These are phyloP conservation scores for Sphaeramia orbicularis DNA, from an alignment of 2,797 vertebrate species.

Conservation along the genomic window DNA sequence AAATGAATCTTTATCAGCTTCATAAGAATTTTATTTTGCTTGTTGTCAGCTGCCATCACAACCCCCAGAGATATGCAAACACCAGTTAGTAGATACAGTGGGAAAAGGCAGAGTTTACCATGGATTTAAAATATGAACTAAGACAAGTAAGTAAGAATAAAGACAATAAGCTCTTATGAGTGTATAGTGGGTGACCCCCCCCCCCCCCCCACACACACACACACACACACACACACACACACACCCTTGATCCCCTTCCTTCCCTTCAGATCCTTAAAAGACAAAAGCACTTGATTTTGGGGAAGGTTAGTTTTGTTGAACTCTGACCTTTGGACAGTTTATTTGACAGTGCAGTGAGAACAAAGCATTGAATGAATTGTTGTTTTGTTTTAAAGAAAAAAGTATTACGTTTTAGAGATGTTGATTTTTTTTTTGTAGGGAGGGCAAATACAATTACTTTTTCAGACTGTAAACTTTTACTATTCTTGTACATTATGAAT, in stretches of 20 bases:
- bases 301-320: slow-evolving; percentile 63
- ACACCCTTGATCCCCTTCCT: slow-evolving; percentile 17
- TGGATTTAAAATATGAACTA: no score
- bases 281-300: slow-evolving; percentile 77
- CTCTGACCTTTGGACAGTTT: slow-evolving; percentile 67
- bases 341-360: slow-evolving; percentile 76
- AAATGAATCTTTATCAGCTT: slow-evolving; percentile 50
- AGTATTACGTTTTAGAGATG: slow-evolving; percentile 87
- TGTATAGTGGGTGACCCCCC: no score
- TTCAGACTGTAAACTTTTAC: slow-evolving; percentile 87
- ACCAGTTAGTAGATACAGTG: no score
- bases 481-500: slow-evolving; percentile 87
- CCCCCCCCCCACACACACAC: no score
- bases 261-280: slow-evolving; percentile 39
- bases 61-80: slow-evolving; percentile 65
- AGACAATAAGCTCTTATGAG: slow-evolving; percentile 66
- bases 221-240: background rate
- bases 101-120: no score
- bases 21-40: slow-evolving; percentile 2
- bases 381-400: slow-evolving; percentile 83
- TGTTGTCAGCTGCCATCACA: slow-evolving; percentile 22
- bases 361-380: slow-evolving; percentile 84
- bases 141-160: no score
- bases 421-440: slow-evolving; percentile 75
- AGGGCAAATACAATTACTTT: slow-evolving; percentile 78